phyloP scores from a whole-genome alignment of 2,797 vertebrate species.

The Notoglanidium macrostoma region DNA sequence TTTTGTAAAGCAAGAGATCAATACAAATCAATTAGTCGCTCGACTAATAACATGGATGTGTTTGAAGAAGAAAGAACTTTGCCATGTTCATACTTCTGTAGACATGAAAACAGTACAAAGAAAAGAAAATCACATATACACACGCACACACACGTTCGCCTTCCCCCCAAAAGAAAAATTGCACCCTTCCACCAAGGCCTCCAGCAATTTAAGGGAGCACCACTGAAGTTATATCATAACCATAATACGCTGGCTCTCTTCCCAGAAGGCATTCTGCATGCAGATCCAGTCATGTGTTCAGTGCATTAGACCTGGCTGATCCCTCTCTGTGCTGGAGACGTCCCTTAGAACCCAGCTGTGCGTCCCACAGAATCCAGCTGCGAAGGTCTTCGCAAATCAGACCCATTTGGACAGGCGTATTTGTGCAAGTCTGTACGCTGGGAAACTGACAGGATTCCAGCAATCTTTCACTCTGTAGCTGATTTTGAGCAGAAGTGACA shows the following conservation, averaged over 20 bases:
- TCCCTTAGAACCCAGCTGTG: constrained; percentile 43
- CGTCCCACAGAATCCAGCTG: constrained; percentile 37
- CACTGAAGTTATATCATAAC: constrained; percentile 67
- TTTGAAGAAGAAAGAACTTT: not conserved
- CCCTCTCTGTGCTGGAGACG: constrained; percentile 40
- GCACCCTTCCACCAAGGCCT: constrained; percentile 53
- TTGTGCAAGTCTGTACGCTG: not conserved
- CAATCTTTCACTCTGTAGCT: constrained; percentile 30
- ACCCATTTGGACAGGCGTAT: not conserved
- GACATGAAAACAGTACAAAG: not conserved
- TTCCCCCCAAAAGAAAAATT: constrained; percentile 6
- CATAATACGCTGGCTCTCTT: constrained; percentile 67
- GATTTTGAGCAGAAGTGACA: constrained; percentile 42
- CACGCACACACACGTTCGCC: not conserved
- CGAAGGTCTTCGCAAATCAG: constrained; percentile 35
- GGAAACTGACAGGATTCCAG: constrained; percentile 32
- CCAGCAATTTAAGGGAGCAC: constrained; percentile 62
- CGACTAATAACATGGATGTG: not conserved
- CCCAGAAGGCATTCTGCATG: constrained; percentile 70
- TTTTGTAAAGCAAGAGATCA: not conserved
- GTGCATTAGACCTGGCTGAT: not conserved
- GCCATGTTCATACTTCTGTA: not conserved
- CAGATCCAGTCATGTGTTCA: not conserved
- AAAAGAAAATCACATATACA: not conserved
- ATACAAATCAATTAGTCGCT: not conserved